These are phyloP conservation scores for Tetramorium simillimum DNA, from an alignment of 1,140 invertebrate genomes.

Conservation along the genomic window DNA sequence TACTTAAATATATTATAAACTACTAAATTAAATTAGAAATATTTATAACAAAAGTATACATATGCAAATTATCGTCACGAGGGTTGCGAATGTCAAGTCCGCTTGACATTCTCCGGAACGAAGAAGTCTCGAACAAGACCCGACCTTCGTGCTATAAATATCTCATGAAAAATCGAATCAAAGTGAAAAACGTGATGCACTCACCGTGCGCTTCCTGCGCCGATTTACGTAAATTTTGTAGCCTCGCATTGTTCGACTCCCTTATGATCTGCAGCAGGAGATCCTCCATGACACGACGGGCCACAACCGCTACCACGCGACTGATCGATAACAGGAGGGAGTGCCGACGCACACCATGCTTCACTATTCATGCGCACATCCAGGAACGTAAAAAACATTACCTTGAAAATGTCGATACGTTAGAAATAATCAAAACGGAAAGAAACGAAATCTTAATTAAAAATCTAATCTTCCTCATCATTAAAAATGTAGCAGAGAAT, in stretches of 20 bases:
- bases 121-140: not conserved
- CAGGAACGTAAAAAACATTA: conserved; percentile 62
- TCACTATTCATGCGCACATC: conserved; percentile 54
- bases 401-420: not conserved
- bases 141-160: not conserved
- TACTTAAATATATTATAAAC: not conserved
- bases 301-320: conserved; percentile 79
- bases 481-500: not conserved
- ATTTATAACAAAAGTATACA: not conserved
- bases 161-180: not conserved
- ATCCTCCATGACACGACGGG: conserved; percentile 90
- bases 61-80: not conserved
- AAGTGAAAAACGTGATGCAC: conserved; percentile 9
- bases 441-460: not conserved
- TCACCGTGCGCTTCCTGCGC: conserved; percentile 93
- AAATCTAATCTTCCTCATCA: not conserved
- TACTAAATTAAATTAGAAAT: not conserved
- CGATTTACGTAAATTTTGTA: conserved; percentile 89
- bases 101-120: not conserved
- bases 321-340: conserved; percentile 81
- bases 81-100: not conserved
- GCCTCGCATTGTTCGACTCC: conserved; percentile 91
- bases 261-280: conserved; percentile 91
- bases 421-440: not conserved
- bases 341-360: conserved; percentile 69